Base-by-base conservation (phyloP, 1,140 invertebrate genomes). In the Oedothorax gibbosus region DNA sequence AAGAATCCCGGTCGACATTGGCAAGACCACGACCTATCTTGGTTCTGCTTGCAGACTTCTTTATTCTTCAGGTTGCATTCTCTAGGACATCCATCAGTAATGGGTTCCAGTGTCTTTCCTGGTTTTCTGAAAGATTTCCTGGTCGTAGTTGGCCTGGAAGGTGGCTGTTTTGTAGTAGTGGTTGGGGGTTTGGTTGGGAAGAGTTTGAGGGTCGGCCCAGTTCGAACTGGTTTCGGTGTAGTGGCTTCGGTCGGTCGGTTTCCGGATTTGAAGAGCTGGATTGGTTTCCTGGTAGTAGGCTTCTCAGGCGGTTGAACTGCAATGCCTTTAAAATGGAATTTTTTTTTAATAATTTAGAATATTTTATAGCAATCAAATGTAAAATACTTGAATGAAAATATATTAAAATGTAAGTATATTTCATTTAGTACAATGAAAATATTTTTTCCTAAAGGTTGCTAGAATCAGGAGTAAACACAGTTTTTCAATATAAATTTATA, bases 31-130 rank as follows among this genome's bases (percentile, higher is more conserved):
- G 78, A 64, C 10, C 69, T 75, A 15, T 83, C 83, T 15, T 51
- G 50, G 73, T 79, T 83, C 75, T 79, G 85, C 18, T 93, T 92
- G 88, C 96, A 97, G 0, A 95, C 91, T 89, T 97, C 96, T 86
- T 96, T 95, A 87, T 94, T 93, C 0, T 93, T 92, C 0, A 93
- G 92, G 89, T 94, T 95, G 87, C 96, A 97, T 85, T 94, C 93
- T 0, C 95, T 88, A 49, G 87, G 77, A 77, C 89, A 90, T 21
- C 83, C 83, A 20, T 85, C 83, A 3, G 65, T 60, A 6, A 85
- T 72, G 11, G 83, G 83, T 50, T 62, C 60, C 54, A 84, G 50
- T 11, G 84, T 82, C 64, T 78, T 81, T 12, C 77, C 79, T 2
- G 77, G 72, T 77, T 76, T 76, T 56, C 64, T 86, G 79, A 82